Base-by-base conservation (phyloP, 1,140 invertebrate species). In the Plodia interpunctella region DNA sequence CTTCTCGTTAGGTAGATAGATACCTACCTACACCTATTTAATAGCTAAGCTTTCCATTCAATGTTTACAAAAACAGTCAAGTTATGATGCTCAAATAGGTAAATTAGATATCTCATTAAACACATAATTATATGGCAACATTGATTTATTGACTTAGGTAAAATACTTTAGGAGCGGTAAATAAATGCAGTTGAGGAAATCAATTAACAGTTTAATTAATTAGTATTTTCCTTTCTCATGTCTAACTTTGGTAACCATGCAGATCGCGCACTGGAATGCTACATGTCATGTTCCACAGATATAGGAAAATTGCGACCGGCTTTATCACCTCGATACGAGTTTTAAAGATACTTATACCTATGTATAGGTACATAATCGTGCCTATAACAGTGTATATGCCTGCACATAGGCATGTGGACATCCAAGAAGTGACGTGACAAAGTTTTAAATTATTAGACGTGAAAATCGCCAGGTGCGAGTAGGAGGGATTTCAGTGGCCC, bases 401-500 rank as follows among this genome's bases (percentile, higher is more conserved):
- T 44, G 20, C 20, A 53, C 19, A n/a, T 38, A 59, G 28, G 57
- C 51, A 59, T 50, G 21, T 49, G 51, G 35, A 55, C 72, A 70
- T 74, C 80, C 73, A 74, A 81, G 73, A 73, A 75, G 65, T 76
- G 73, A 85, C 83, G 85, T 88, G 85, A 88, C 85, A 85, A 80
- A 83, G 77, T 83, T 88, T 86, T 86, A 84, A 84, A 88, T 86
- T 87, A 87, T 84, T 88, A 86, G 81, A 87, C 78, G 74, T 86
- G 85, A 87, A 90, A 90, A 90, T 90, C 78, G 78, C 78, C 83
- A 87, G 81, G 74, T 88, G 80, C 78, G 70, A 90, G 90, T 90
- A 91, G 91, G 91, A 91, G 91, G 91, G 91, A 91, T 91, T 90
- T 93, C 91, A 91, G 91, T 92, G 92, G 90, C 91, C 93, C 93